These are phyloP conservation scores for Raja brachyura DNA, from an alignment of 2,113 vertebrate genomes.

Conservation along the genomic window DNA sequence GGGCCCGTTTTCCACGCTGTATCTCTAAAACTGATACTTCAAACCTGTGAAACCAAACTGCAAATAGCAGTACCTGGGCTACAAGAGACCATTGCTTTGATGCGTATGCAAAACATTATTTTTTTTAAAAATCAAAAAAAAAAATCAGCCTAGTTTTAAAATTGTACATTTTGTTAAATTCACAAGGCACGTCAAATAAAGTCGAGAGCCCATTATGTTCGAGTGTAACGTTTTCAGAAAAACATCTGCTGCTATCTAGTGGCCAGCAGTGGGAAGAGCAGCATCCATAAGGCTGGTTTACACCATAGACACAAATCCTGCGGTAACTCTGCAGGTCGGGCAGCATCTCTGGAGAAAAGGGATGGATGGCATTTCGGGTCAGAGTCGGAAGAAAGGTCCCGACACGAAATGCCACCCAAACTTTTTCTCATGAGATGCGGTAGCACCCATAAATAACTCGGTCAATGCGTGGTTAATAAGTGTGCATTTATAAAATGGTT, in stretches of 20 bases:
- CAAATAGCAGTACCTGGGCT: background rate
- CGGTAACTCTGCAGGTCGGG: too few relatives aligned
- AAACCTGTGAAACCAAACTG: background rate
- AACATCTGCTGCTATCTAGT: slow-evolving; percentile 22
- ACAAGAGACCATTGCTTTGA: background rate
- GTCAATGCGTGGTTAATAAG: too few relatives aligned
- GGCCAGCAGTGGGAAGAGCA: background rate
- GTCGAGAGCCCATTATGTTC: background rate
- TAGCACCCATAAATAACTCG: too few relatives aligned
- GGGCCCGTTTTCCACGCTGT: too few relatives aligned
- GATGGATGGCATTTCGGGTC: too few relatives aligned
- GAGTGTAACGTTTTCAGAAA: background rate
- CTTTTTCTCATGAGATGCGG: too few relatives aligned
- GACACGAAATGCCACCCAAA: too few relatives aligned
- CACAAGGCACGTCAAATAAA: background rate
- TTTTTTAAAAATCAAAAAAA: background rate
- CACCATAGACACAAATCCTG: too few relatives aligned
- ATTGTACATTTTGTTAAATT: background rate
- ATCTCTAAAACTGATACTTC: background rate
- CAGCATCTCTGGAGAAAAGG: too few relatives aligned
- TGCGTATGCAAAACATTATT: background rate
- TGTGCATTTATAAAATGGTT: too few relatives aligned
- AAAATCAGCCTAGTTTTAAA: background rate
- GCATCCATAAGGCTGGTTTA: background rate
- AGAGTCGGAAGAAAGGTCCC: too few relatives aligned